phyloP scores from a whole-genome alignment of 2,797 vertebrate genomes.

The Enteromius treurensis region DNA sequence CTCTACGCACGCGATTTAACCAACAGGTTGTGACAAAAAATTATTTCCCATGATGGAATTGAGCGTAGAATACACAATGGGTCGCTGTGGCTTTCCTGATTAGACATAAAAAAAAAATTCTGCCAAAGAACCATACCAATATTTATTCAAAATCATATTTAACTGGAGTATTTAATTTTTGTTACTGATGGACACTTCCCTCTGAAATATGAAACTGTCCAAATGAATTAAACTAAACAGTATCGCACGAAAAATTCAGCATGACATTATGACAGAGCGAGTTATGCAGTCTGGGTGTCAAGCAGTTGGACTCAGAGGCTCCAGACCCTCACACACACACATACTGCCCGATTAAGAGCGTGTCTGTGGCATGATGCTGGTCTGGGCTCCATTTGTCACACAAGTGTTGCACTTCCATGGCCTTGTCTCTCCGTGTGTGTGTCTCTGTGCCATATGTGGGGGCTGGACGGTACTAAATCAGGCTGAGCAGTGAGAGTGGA shows the following conservation, averaged over 20 bases:
- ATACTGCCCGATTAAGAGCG: conserved; percentile 76
- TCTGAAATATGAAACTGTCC: conserved; percentile 21
- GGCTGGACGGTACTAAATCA: conserved; percentile 36
- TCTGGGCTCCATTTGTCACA: conserved; percentile 68
- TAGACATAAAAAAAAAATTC: background rate
- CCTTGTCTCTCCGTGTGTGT: conserved; percentile 24
- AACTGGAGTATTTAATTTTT: background rate
- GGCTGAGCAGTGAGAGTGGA: conserved; percentile 39
- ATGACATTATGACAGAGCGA: conserved; percentile 29
- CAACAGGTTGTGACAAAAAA: conserved; percentile 47
- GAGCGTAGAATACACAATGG: background rate
- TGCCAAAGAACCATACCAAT: background rate
- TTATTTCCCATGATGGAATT: background rate
- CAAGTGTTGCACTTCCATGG: conserved; percentile 62
- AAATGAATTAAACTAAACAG: conserved; percentile 34
- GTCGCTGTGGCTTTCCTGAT: background rate
- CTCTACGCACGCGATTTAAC: conserved; percentile 40
- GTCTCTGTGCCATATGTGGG: conserved; percentile 45
- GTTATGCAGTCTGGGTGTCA: conserved; percentile 37
- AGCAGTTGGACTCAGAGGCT: conserved; percentile 22
- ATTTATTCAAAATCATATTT: background rate
- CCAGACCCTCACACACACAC: conserved; percentile 32
- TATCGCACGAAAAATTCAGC: conserved; percentile 22
- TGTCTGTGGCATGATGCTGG: conserved; percentile 70
- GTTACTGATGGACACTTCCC: conserved; percentile 5